A percentile compares a stretch with the other conserved stretches of the same genome.
Evolutionary conservation across 1,140 invertebrate species (phyloP).

Genomic region (Heliconius congener): DNA sequence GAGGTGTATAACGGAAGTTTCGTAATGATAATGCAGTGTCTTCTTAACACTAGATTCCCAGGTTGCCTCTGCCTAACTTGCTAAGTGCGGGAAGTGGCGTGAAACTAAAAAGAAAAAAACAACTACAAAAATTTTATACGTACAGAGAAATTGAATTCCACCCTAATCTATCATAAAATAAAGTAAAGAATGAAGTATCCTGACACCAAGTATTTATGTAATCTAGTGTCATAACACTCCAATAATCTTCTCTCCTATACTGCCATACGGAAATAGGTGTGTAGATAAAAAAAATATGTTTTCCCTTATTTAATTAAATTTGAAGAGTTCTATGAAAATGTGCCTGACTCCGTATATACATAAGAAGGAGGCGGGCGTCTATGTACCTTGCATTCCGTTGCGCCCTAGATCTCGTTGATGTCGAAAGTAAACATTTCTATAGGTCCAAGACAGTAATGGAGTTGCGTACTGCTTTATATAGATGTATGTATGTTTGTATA

Average conservation of each 20-base stretch:
- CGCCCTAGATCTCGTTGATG: conserved; percentile 10
- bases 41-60: neutral
- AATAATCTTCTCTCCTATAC: too few species aligned
- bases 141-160: too few species aligned
- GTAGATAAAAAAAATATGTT: too few species aligned
- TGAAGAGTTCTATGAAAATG: neutral
- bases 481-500: neutral
- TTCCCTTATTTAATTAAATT: neutral
- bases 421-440: conserved; percentile 7
- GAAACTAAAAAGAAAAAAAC: too few species aligned
- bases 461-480: neutral
- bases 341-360: neutral
- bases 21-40: neutral
- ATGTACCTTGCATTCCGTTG: neutral
- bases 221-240: too few species aligned
- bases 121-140: too few species aligned
- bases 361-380: neutral
- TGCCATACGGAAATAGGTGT: too few species aligned
- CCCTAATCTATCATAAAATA: too few species aligned
- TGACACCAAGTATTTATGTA: too few species aligned
- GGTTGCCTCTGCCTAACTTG: neutral
- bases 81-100: neutral
- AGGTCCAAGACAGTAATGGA: neutral
- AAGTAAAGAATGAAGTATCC: too few species aligned
- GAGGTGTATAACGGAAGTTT: neutral